A percentile compares a stretch with the other conserved stretches of the same genome.
These are phyloP conservation scores for Atta cephalotes DNA, from an alignment of 1,140 invertebrate species.

Conservation along the genomic window DNA sequence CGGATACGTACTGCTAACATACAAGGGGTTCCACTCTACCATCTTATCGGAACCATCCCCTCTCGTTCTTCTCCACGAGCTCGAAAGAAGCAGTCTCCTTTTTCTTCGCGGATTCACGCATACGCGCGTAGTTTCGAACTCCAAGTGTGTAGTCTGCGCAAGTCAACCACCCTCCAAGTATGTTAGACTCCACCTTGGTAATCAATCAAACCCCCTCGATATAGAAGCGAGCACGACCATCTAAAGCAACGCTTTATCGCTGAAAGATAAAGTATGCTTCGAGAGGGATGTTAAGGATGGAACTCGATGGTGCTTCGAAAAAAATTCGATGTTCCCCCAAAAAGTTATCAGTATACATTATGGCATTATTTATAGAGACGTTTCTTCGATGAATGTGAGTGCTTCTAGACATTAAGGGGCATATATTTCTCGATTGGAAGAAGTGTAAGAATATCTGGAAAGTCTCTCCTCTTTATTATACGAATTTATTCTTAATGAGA, in stretches of 20 bases:
- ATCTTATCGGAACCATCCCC: conserved; percentile 53
- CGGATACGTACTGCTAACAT: neutral
- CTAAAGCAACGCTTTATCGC: conserved; percentile 71
- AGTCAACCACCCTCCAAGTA: conserved; percentile 73
- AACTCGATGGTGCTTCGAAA: conserved; percentile 35
- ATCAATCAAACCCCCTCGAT: conserved; percentile 80
- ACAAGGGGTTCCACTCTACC: conserved; percentile 25
- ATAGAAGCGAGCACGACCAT: conserved; percentile 50
- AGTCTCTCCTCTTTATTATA: neutral
- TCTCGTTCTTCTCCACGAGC: neutral
- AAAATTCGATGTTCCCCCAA: conserved; percentile 33
- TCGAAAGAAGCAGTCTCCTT: conserved; percentile 52
- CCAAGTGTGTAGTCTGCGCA: conserved; percentile 75
- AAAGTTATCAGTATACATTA: conserved; percentile 46
- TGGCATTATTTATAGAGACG: conserved; percentile 40
- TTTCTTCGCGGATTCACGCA: conserved; percentile 58
- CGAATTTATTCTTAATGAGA: neutral
- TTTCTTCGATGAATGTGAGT: neutral
- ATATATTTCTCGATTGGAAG: neutral
- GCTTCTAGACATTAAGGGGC: neutral
- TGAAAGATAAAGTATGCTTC: conserved; percentile 65
- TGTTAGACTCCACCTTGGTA: conserved; percentile 82
- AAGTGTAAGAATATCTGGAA: neutral
- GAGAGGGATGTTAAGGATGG: conserved; percentile 16
- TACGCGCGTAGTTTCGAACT: conserved; percentile 50